Evolutionary conservation across 2,113 vertebrate species (phyloP).

Genomic region (Antechinus stuartii): DNA sequence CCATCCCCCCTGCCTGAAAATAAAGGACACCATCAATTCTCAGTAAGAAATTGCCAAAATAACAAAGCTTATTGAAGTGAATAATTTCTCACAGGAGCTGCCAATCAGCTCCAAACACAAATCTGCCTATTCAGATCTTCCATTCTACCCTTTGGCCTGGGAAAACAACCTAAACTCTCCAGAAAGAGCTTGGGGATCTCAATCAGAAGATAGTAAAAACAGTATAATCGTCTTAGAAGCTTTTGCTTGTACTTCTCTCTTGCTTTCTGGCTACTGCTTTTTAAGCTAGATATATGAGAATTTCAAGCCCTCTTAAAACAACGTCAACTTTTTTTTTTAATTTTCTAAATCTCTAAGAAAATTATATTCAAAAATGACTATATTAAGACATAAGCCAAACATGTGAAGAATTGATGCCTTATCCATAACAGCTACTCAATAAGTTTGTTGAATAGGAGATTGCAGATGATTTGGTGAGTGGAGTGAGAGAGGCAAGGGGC

Average conservation of each 20-base stretch:
- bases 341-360: background rate
- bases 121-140: constrained; percentile 46
- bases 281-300: background rate
- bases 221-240: constrained; percentile 15
- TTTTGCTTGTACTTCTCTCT: constrained; percentile 25
- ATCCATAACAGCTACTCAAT: background rate
- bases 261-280: background rate
- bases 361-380: background rate
- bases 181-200: constrained; percentile 36
- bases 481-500: no score
- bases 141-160: background rate
- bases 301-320: background rate
- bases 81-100: constrained; percentile 72
- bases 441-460: background rate
- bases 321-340: background rate
- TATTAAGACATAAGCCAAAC: background rate
- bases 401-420: background rate
- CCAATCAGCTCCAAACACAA: constrained; percentile 49
- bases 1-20: constrained; percentile 34
- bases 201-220: constrained; percentile 18
- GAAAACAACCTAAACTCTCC: constrained; percentile 40
- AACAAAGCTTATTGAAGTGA: constrained; percentile 68
- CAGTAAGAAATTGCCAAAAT: constrained; percentile 66
- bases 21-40: constrained; percentile 53
- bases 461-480: no score